These are phyloP conservation scores for Heterocephalus glaber DNA, from an alignment of 2,113 vertebrate genomes.

Conservation along the genomic window DNA sequence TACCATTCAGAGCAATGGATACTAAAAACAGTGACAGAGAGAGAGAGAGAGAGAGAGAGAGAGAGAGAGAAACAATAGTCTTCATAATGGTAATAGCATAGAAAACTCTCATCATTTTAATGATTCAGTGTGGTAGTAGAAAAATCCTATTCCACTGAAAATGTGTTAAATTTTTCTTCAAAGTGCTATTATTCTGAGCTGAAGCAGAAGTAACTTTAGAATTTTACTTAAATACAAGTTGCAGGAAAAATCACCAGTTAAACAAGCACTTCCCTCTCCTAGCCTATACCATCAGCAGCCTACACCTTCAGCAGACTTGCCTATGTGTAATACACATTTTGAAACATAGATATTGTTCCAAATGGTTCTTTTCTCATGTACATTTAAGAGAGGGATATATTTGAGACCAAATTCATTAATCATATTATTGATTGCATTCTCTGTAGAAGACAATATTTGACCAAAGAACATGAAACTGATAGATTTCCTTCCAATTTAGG, in stretches of 20 bases:
- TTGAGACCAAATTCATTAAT: constrained; percentile 21
- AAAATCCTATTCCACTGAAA: neutral
- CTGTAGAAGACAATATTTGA: neutral
- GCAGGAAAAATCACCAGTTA: neutral
- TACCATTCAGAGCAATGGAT: neutral
- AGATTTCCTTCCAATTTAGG: no score
- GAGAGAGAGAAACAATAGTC: neutral
- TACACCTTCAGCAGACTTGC: neutral
- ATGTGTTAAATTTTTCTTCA: neutral
- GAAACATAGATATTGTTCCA: neutral
- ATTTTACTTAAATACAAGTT: neutral
- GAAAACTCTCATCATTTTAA: neutral
- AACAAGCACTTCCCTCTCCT: neutral
- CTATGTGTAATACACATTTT: neutral
- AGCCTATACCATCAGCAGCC: neutral
- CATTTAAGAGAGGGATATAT: neutral
- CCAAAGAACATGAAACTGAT: neutral
- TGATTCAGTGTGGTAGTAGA: neutral
- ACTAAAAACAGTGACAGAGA: neutral
- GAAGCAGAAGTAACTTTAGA: neutral
- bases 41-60: neutral
- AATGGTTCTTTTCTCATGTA: neutral
- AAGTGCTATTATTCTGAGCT: neutral
- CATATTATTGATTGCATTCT: neutral
- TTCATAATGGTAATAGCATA: neutral